A percentile compares a stretch with the other conserved stretches of the same genome.
Evolutionary conservation across 2,888 invertebrate genomes (phyloP).

Genomic region (Aphrophora alni): DNA sequence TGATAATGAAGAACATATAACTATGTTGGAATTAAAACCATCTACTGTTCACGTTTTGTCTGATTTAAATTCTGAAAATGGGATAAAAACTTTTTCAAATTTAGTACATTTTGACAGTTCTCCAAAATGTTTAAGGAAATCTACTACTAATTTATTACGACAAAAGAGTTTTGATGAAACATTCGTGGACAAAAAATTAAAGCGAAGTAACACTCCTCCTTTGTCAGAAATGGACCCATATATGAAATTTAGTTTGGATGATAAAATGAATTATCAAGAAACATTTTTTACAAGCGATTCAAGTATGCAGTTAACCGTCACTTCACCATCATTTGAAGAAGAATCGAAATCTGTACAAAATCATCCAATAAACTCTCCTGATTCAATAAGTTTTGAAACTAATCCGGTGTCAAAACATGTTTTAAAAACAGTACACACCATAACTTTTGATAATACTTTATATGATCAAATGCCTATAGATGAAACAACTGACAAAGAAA

Average conservation of each 20-base stretch:
- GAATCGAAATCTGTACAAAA: slow-evolving; percentile 19
- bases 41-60: slow-evolving; percentile 24
- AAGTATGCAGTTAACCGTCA: slow-evolving; percentile 28
- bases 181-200: background rate
- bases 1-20: background rate
- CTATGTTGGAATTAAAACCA: background rate
- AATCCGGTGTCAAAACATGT: no score
- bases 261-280: slow-evolving; percentile 35
- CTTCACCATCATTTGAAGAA: slow-evolving; percentile 38
- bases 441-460: background rate
- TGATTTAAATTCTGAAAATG: slow-evolving; percentile 19
- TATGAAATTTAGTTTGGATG: slow-evolving; percentile 27
- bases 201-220: slow-evolving; percentile 43
- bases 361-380: no score
- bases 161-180: slow-evolving; percentile 26
- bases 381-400: no score
- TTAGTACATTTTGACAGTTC: slow-evolving; percentile 3
- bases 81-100: slow-evolving; percentile 11
- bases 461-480: background rate
- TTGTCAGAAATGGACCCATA: slow-evolving; percentile 45
- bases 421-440: background rate
- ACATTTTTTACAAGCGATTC: slow-evolving; percentile 27
- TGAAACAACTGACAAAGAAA: background rate
- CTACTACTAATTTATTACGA: background rate
- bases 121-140: background rate